phyloP scores from a whole-genome alignment of 2,797 vertebrate genomes.

The Darevskia nairensis region DNA sequence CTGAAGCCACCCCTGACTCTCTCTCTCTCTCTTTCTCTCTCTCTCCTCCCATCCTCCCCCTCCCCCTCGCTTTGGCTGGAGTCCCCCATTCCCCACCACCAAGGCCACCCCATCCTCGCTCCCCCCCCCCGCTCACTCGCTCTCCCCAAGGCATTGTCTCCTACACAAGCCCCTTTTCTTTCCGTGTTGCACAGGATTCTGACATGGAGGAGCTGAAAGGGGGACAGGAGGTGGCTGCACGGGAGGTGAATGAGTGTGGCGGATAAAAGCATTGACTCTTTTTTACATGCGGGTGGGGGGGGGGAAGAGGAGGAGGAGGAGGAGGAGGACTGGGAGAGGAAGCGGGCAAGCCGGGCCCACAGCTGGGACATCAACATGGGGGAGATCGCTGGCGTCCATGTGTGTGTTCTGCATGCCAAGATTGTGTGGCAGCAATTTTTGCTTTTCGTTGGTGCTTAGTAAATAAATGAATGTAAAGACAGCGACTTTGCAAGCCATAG shows the following conservation, averaged over 20 bases:
- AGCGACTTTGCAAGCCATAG: background rate
- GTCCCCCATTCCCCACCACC: background rate
- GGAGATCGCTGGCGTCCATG: background rate
- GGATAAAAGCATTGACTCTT: constrained; percentile 16
- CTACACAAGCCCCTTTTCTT: background rate
- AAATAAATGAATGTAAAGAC: no score
- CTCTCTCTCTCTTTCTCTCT: background rate
- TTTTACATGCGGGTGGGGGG: no score
- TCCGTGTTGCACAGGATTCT: background rate
- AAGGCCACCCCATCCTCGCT: background rate
- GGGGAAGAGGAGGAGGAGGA: background rate
- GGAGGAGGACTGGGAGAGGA: constrained; percentile 5
- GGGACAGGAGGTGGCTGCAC: background rate
- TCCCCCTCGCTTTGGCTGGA: background rate
- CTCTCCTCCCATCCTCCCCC: no score
- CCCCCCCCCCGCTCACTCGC: background rate
- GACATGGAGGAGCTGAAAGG: constrained; percentile 31
- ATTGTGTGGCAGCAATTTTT: background rate
- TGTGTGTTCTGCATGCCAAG: background rate
- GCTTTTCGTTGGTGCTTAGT: no score
- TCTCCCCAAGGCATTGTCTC: background rate
- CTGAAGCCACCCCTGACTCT: background rate
- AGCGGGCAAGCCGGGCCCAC: constrained; percentile 5
- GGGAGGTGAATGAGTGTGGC: constrained; percentile 28
- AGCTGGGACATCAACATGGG: constrained; percentile 40